Percentiles rank a stretch among this genome's conserved stretches.
Evolutionary conservation across 2,113 vertebrate genomes (phyloP).

Genomic region (Macquaria ambigua): DNA sequence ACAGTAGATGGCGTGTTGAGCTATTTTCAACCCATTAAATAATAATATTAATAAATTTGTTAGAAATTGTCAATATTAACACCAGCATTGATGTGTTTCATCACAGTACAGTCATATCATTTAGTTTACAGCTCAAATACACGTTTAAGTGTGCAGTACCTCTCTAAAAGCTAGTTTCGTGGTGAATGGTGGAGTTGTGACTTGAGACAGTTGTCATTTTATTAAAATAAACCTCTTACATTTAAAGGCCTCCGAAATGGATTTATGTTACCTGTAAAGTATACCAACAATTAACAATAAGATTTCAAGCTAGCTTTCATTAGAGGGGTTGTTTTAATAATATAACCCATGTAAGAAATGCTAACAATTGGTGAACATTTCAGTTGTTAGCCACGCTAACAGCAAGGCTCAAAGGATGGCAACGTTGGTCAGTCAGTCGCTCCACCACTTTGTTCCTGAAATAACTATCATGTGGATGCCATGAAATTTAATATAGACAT

Average conservation of each 20-base stretch:
- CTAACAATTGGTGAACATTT: background rate
- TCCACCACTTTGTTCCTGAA: no score
- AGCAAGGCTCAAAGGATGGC: background rate
- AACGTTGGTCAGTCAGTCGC: background rate
- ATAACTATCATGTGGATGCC: background rate
- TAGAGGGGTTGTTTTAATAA: background rate
- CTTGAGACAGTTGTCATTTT: no score
- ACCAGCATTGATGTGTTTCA: no score
- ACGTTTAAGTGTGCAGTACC: no score
- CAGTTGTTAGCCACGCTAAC: background rate
- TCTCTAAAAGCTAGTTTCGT: background rate
- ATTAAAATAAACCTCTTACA: background rate
- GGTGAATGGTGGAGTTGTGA: background rate
- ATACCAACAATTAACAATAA: background rate
- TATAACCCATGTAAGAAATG: background rate
- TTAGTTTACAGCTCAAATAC: no score
- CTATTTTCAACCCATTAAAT: no score
- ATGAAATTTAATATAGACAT: background rate
- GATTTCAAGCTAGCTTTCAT: background rate
- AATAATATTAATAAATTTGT: no score
- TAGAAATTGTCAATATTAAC: no score
- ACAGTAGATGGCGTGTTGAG: no score
- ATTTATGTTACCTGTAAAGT: background rate
- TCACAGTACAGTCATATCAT: no score
- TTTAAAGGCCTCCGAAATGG: background rate